These are phyloP conservation scores for Dasyurus viverrinus DNA, from an alignment of 2,113 vertebrate genomes.

Conservation along the genomic window DNA sequence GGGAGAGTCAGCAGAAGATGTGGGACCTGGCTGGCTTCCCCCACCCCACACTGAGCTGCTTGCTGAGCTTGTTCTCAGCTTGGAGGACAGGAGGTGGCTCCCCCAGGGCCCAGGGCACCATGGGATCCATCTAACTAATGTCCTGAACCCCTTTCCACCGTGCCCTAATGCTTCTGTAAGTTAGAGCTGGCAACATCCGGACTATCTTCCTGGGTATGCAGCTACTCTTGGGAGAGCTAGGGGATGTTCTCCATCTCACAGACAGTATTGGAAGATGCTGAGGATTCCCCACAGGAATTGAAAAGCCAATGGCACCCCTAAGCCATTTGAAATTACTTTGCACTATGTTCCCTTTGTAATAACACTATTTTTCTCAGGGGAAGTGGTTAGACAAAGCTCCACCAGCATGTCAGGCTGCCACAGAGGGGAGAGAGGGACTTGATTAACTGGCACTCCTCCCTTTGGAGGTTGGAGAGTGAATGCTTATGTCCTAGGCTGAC, in stretches of 20 bases:
- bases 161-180: background rate
- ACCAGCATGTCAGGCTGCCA: background rate
- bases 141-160: background rate
- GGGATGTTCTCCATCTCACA: background rate
- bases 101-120: background rate
- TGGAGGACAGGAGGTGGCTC: background rate
- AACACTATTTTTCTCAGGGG: background rate
- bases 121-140: background rate
- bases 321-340: slow-evolving; percentile 38
- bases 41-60: background rate
- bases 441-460: background rate
- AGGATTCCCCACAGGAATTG: background rate
- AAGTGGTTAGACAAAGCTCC: background rate
- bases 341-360: slow-evolving; percentile 53
- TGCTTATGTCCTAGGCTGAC: slow-evolving; percentile 30
- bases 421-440: background rate
- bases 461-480: background rate
- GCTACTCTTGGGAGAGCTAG: background rate
- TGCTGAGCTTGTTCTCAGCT: background rate
- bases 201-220: background rate
- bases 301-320: slow-evolving; percentile 13
- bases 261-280: background rate
- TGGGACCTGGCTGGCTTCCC: slow-evolving; percentile 36
- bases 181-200: background rate
- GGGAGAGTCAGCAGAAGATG: slow-evolving; percentile 9